Conservation (phyloP, 2,797 vertebrate genomes). For the Cossypha dichroa region DNA sequence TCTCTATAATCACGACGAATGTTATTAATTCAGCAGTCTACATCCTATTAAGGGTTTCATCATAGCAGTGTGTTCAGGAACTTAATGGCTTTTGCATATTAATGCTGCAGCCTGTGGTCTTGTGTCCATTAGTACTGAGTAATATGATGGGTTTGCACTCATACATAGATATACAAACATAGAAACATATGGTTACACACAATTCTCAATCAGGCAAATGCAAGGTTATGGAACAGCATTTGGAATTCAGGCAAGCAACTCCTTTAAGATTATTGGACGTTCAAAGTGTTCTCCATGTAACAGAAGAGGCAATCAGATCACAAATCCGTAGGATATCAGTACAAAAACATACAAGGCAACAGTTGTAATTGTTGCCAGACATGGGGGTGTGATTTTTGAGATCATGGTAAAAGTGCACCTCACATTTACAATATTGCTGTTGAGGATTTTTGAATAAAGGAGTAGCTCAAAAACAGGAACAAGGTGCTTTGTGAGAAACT, state of each 20-base stretch:
- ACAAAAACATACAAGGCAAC: not conserved
- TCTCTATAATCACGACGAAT: conserved; percentile 65
- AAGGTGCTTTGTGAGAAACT: not conserved
- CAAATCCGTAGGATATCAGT: not conserved
- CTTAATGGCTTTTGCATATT: conserved; percentile 54
- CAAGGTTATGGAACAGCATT: not conserved
- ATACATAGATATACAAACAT: not conserved
- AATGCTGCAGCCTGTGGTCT: not conserved
- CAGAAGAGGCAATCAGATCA: not conserved
- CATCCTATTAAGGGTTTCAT: conserved; percentile 41
- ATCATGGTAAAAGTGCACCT: not conserved
- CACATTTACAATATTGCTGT: not conserved
- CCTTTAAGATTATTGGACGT: not conserved
- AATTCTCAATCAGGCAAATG: not conserved
- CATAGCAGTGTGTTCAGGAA: conserved; percentile 25
- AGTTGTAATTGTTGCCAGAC: not conserved
- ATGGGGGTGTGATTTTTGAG: not conserved
- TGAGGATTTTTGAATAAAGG: not conserved
- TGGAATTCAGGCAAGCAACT: not conserved
- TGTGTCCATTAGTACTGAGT: not conserved
- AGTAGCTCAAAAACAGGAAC: fast-evolving
- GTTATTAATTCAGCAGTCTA: conserved; percentile 66
- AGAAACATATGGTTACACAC: not conserved
- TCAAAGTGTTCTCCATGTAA: fast-evolving
- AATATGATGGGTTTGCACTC: not conserved